phyloP scores from a whole-genome alignment of 2,797 vertebrate species.

The Aulostomus chinensis region DNA sequence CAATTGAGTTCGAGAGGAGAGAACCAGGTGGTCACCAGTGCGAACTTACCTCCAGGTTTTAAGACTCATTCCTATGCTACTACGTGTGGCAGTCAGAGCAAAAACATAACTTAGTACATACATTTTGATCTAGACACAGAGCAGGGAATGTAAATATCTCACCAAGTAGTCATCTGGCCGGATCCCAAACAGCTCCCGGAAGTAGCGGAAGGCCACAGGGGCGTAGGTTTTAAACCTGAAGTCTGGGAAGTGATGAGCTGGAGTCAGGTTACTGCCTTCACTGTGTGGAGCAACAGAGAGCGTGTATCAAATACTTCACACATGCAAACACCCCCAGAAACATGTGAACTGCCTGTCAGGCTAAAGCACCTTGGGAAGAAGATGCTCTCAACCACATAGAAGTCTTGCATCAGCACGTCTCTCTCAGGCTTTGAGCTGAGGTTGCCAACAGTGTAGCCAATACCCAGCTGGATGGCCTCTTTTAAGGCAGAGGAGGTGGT shows the following conservation, averaged over 20 bases:
- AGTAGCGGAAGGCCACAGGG: conserved; percentile 95
- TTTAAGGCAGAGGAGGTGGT: conserved; percentile 96
- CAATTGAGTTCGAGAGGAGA: too few relatives aligned
- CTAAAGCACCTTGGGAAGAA: conserved; percentile 91
- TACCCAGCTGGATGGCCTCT: conserved; percentile 96
- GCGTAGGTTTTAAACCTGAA: conserved; percentile 98
- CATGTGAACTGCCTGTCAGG: too few relatives aligned
- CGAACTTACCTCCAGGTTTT: too few relatives aligned
- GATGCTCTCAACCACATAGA: conserved; percentile 97
- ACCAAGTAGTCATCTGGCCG: conserved; percentile 97
- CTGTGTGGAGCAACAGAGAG: conserved; percentile 71
- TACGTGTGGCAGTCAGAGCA: too few relatives aligned
- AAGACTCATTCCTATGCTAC: too few relatives aligned
- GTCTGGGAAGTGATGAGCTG: conserved; percentile 94
- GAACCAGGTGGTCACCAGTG: too few relatives aligned
- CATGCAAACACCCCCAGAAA: too few relatives aligned
- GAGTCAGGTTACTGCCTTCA: conserved; percentile 97
- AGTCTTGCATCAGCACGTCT: conserved; percentile 98
- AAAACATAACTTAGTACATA: too few relatives aligned
- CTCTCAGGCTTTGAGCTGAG: conserved; percentile 97
- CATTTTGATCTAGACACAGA: too few relatives aligned
- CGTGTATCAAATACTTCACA: conserved; percentile 1
- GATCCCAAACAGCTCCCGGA: conserved; percentile 96
- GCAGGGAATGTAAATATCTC: conserved; percentile 27
- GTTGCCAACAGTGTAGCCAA: conserved; percentile 97